Evolutionary conservation across 2,888 invertebrate species (phyloP), one percentile per base, ranked within the genome.

Genomic region (Ypsolopha sequella): DNA sequence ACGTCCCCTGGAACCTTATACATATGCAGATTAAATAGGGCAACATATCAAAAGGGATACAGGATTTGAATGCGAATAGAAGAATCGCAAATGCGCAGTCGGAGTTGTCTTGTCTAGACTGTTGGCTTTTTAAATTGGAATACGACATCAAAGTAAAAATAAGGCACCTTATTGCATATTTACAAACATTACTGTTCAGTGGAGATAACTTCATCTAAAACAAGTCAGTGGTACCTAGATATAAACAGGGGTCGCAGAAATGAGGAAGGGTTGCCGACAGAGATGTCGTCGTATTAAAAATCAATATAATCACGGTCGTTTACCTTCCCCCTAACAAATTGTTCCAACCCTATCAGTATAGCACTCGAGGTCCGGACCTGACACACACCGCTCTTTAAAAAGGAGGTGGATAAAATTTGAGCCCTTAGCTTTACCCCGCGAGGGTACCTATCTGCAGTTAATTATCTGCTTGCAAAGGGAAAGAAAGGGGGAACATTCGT

Each of bases 361-460:
- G 69, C 66, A 65, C 71, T 69, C 64, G 59, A 70, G 65, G 61
- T 59, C 11, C 9, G 62, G 63, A 60, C 60, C 61, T 65, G 60
- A 62, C 63, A 54, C 73, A 70, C 67, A 65, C 65, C 66, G 70
- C 74, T 76, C 69, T 80, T 77, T 73, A 76, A 80, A 82, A 78
- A 78, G 73, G 24, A 75, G 70, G 74, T 71, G 73, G 75, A 73
- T 76, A 77, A 79, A 81, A 76, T 77, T 80, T 77, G 76, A 78
- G 78, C 74, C 70, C 64, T 64, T 66, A 66, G 73, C 74, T 70
- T 69, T 63, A 63, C 64, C 61, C 60, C 60, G 61, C 60, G 58
- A 61, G 73, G 64, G 74, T 73, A 76, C 76, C 74, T 82, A 81
- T 80, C 81, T 82, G 77, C 77, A 82, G 84, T 85, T 85, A 84